These are phyloP conservation scores for Theonella swinhoei DNA, from an alignment of 37 sponge, comb jelly and placozoan species.

Conservation along the genomic window DNA sequence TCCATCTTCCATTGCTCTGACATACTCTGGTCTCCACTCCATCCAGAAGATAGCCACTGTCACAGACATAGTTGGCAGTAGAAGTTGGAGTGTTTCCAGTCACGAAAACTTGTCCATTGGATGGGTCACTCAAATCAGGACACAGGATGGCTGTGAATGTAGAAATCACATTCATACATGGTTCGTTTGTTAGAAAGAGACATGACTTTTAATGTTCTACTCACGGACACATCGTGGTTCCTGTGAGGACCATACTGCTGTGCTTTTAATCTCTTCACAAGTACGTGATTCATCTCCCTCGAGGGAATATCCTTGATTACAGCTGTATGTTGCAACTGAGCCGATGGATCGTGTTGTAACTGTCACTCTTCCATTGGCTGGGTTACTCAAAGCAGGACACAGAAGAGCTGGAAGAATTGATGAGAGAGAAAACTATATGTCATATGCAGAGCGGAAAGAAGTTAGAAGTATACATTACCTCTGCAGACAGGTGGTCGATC, in stretches of 20 bases:
- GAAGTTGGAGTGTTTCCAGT: conserved; percentile 6
- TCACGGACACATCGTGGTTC: conserved; percentile 16
- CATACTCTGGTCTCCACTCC: conserved; percentile 33
- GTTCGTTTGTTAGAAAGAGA: too few species aligned
- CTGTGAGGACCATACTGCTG: conserved; percentile 5
- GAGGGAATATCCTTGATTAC: conserved; percentile 35
- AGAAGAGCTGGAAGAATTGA: neutral
- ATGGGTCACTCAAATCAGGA: too few species aligned
- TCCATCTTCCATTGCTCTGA: conserved; percentile 21
- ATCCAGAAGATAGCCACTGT: conserved; percentile 20
- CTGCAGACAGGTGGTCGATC: conserved; percentile 22
- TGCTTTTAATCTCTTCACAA: neutral
- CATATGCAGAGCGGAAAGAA: neutral
- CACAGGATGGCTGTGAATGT: too few species aligned
- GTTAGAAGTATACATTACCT: conserved; percentile 41
- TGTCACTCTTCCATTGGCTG: conserved; percentile 31
- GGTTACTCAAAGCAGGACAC: conserved; percentile 16
- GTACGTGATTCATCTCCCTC: conserved; percentile 14
- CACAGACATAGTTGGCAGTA: conserved; percentile 44
- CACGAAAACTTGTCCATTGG: too few species aligned
- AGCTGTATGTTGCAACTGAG: conserved; percentile 33
- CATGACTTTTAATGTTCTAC: too few species aligned
- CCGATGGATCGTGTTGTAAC: neutral
- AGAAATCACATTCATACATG: too few species aligned
- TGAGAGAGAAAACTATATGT: neutral